Evolutionary conservation across 2,113 vertebrate species (phyloP), one percentile per base, ranked within the genome.

Genomic region (Nothobranchius furzeri): DNA sequence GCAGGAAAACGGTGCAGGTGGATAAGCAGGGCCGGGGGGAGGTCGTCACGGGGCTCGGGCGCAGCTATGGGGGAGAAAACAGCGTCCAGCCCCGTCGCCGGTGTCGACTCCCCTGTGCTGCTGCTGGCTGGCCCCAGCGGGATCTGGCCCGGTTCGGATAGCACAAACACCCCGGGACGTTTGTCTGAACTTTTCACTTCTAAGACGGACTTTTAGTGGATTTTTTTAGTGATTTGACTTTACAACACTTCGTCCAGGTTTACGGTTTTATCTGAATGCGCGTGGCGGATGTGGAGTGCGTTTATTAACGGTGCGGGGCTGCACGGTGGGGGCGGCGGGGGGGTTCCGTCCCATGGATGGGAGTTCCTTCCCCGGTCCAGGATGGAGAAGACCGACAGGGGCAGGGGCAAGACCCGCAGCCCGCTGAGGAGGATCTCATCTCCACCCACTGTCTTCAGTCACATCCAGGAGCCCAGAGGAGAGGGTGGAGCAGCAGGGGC

Each of bases 271-370:
- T 53, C 73, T 75, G 17, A 42, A 76, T 79, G 72, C 52, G 17
- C 40, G 61, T 45, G 58, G 81, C 54, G 66, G 36, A 90, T 86
- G 80, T 92, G 84, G 90, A 91, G 80, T 79, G 90, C 80, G 54
- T 89, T 82, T 77, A 75, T 85, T 81, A 92, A 94, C 66, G 91
- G 90, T 48, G 81, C 70, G 0, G 84, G 88, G 70, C 66, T 85
- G 84, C 85, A 24, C 73, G 58, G 60, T 50, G 85, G 84, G 43
- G 82, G 87, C 66, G 87, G 86, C 64, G 88, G 90, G 17, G 87
- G 89, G 68, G 87, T 92, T 60, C 66, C 70, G 52, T 86, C 82
- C 51, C 86, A 88, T 74, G 78, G 89, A 73, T 92, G 89, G 89
- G 83, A 92, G 84, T 91, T 89, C 62, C 81, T 91, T 60, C 86